These are phyloP conservation scores for Siniperca chuatsi DNA, from an alignment of 2,113 vertebrate species.

Conservation along the genomic window DNA sequence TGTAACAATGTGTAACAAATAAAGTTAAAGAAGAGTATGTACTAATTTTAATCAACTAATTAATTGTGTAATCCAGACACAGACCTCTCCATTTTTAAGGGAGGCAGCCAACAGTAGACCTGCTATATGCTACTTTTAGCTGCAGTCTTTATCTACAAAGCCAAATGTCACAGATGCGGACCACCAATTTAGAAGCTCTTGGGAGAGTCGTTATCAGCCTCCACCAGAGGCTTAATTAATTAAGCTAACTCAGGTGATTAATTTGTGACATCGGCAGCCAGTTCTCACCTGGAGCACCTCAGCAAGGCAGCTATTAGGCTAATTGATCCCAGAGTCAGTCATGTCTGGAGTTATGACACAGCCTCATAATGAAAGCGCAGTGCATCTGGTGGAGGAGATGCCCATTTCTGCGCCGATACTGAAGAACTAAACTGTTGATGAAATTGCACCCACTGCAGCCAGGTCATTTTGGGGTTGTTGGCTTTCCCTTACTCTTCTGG, in stretches of 20 bases:
- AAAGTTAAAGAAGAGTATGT: not conserved
- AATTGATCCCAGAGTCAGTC: conserved; percentile 69
- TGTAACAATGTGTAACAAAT: not conserved
- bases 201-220: conserved; percentile 67
- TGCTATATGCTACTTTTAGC: conserved; percentile 38
- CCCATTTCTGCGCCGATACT: not conserved
- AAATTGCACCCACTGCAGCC: not conserved
- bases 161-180: conserved; percentile 71
- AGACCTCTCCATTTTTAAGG: not conserved
- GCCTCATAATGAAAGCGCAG: not conserved
- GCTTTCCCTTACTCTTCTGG: conserved; percentile 11
- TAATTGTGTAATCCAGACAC: not conserved
- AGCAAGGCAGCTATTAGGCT: conserved; percentile 73
- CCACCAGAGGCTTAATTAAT: conserved; percentile 78
- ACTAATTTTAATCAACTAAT: not conserved
- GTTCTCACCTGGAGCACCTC: conserved; percentile 78
- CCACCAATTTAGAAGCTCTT: conserved; percentile 70
- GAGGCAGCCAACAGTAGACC: not conserved
- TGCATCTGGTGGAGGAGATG: not conserved
- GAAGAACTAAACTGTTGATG: not conserved
- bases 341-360: conserved; percentile 56
- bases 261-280: conserved; percentile 74
- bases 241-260: conserved; percentile 74
- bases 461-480: conserved; percentile 3
- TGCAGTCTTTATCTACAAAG: conserved; percentile 56